phyloP scores from a whole-genome alignment of 2,113 vertebrate species.

The Amazona vittata region DNA sequence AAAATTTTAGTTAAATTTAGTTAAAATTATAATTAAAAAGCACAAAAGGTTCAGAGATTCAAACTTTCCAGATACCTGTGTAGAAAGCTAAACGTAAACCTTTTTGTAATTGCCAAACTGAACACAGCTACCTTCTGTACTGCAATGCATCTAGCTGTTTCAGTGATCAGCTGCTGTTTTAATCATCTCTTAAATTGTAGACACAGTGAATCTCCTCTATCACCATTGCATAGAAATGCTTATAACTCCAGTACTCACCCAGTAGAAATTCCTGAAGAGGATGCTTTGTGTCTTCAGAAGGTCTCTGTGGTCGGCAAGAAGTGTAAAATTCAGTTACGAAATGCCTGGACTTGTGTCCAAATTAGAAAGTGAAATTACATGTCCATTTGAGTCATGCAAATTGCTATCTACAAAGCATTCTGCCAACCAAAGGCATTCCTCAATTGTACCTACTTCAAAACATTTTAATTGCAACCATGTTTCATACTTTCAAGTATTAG shows the following conservation, averaged over 20 bases:
- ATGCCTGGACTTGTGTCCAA: slow-evolving; percentile 10
- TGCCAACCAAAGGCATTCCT: not conserved
- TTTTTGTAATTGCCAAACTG: not conserved
- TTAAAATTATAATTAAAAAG: not conserved
- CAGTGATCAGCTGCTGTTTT: not conserved
- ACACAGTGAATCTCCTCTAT: not conserved
- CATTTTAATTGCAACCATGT: not conserved
- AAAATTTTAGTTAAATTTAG: not conserved
- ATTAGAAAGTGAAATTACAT: not conserved
- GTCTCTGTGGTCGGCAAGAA: not conserved
- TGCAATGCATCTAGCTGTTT: not conserved
- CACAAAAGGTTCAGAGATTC: not conserved
- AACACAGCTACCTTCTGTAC: not conserved
- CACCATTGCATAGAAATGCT: not conserved
- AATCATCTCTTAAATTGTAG: not conserved
- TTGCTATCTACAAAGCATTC: not conserved
- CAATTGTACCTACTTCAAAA: not conserved
- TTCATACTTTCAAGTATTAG: not conserved
- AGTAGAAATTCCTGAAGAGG: not conserved
- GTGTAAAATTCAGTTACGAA: slow-evolving; percentile 38
- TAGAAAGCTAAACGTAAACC: not conserved
- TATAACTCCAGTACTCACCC: slow-evolving; percentile 54
- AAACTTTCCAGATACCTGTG: not conserved
- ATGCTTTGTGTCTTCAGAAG: not conserved
- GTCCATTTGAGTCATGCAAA: not conserved